Conservation (phyloP, 2,888 invertebrate genomes). For the Dryomyza anilis region DNA sequence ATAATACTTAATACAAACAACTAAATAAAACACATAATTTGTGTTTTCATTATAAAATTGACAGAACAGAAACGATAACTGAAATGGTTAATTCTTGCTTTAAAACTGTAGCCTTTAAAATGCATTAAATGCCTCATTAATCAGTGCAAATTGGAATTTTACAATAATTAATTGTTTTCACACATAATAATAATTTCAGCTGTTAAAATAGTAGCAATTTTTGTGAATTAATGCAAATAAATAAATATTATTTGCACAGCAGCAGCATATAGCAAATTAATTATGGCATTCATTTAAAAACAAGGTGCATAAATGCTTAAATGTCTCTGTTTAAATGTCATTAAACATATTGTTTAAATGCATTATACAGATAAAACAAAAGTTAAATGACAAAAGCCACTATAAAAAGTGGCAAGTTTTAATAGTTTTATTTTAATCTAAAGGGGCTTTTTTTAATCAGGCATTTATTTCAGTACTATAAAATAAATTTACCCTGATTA, state of each 20-base stretch:
- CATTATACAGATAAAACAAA: constrained; percentile 24
- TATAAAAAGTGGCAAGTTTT: too few species aligned
- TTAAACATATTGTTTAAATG: constrained; percentile 43
- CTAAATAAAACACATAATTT: not conserved
- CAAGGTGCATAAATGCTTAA: constrained; percentile 23
- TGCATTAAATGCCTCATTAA: constrained; percentile 26
- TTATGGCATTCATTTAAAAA: not conserved
- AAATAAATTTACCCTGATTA: too few species aligned
- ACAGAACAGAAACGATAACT: too few species aligned
- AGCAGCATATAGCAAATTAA: too few species aligned
- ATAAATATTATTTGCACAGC: too few species aligned
- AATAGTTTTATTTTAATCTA: too few species aligned
- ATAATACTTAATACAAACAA: not conserved
- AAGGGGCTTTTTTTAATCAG: too few species aligned
- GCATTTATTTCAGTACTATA: too few species aligned
- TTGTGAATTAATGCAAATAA: too few species aligned
- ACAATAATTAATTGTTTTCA: constrained; percentile 59
- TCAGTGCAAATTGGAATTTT: constrained; percentile 35
- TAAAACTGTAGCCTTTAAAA: too few species aligned
- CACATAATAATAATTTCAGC: constrained; percentile 43
- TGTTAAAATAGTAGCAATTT: constrained; percentile 2
- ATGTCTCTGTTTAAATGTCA: constrained; percentile 50
- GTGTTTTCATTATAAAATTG: too few species aligned
- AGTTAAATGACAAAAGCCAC: not conserved
- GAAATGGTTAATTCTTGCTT: too few species aligned